Base-by-base conservation (phyloP, 2,888 invertebrate genomes). In the Trissolcus brochymenae region DNA sequence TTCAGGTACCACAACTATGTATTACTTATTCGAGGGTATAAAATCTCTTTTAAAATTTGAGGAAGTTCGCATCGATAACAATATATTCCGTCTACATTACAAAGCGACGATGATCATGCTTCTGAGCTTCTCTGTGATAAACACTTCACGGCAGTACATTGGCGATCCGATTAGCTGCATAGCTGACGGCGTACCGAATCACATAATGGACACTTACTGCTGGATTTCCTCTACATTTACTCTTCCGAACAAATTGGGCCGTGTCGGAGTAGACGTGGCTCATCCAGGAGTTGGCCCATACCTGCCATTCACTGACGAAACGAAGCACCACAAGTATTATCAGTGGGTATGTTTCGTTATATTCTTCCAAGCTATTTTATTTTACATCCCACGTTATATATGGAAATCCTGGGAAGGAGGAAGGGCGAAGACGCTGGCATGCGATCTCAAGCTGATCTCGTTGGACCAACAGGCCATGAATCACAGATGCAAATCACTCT, bases 111-210 rank as follows among this genome's bases (percentile, higher is more conserved):
- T 97, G 83, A 93, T 96, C 88, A 94, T 98, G 84, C 91, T 98
- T 88, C 94, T 98, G 84, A 96, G 97, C 79, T 97, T 97, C 90
- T 97, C 97, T 79, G 91, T 98, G 84, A 91, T 98, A 86, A 97
- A 98, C 79, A 97, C 97, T 59, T 96, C 96, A 80, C 92, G 97
- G 73, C 98, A 98, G 88, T 98, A 98, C 90, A 98, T 98, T 87
- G 98, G 98, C 7, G 98, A 98, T 89, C 98, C 98, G 21, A 98
- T 98, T 87, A 97, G 97, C 90, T 98, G 98, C 90, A 96, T 97
- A 87, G 95, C 96, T 51, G 96, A 96, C 85, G 96, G 96, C 84
- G 95, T 96, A 80, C 96, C 96, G n/a, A 90, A 94, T 79, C 93
- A 94, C 84, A 94, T 96, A 2, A 96, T 97, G 95, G 96, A 97